A percentile compares a stretch with the other conserved stretches of the same genome.
These are phyloP conservation scores for Margarornis squamiger DNA, from an alignment of 2,797 vertebrate species.

Conservation along the genomic window DNA sequence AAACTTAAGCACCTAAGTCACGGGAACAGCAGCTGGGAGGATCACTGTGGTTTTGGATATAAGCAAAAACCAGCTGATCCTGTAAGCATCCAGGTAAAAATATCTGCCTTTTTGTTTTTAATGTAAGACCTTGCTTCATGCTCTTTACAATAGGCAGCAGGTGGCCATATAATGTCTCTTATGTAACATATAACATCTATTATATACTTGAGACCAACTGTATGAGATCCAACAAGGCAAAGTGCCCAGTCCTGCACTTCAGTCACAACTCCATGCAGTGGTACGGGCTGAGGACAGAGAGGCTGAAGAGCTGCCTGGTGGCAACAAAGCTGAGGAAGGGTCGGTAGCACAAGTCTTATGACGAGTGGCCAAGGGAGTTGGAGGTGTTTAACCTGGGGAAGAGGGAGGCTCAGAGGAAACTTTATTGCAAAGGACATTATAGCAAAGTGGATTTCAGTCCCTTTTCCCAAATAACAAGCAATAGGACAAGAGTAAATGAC, in stretches of 20 bases:
- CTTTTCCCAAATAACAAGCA: background rate
- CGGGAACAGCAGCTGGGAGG: background rate
- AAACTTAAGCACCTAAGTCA: background rate
- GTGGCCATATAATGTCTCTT: background rate
- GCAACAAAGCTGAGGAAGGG: background rate
- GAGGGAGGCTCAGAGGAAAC: background rate
- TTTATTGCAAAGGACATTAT: background rate
- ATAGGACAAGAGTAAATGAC: background rate
- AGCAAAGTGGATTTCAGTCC: rapidly evolving
- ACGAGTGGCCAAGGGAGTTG: background rate
- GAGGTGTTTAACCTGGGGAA: background rate
- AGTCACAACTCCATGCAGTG: background rate
- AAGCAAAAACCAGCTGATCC: background rate
- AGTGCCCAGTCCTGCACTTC: background rate
- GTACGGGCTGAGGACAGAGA: background rate
- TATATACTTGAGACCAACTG: background rate
- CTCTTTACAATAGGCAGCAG: background rate
- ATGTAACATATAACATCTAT: background rate
- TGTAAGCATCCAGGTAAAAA: background rate
- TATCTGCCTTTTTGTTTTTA: background rate
- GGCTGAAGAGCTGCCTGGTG: background rate
- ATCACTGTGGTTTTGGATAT: background rate
- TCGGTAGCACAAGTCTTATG: background rate
- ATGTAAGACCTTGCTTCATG: background rate
- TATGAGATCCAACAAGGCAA: background rate